Evolutionary conservation across 2,797 vertebrate genomes (phyloP).

Genomic region (Lemur catta): DNA sequence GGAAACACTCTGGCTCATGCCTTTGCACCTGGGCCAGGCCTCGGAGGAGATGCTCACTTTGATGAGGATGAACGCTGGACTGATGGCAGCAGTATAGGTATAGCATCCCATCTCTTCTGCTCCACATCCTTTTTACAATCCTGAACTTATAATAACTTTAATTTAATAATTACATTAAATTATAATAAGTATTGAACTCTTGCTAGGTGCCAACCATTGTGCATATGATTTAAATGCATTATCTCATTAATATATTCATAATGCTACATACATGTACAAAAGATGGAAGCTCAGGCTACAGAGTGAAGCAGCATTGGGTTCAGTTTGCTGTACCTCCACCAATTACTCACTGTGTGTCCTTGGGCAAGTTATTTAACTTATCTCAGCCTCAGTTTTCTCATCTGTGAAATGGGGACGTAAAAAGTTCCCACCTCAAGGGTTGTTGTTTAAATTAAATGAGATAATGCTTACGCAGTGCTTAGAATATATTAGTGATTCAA

Average conservation of each 20-base stretch:
- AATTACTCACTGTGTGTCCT: neutral
- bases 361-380: neutral
- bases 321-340: neutral
- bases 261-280: neutral
- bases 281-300: neutral
- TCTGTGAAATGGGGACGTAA: neutral
- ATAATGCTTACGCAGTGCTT: neutral
- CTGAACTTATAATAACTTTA: neutral
- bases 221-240: neutral
- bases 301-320: neutral
- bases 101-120: rapidly evolving
- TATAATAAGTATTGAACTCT: neutral
- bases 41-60: slow-evolving; percentile 94
- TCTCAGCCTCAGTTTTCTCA: neutral
- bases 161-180: neutral
- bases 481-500: neutral
- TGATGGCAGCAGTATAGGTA: slow-evolving; percentile 61
- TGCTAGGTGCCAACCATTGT: neutral
- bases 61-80: slow-evolving; percentile 92
- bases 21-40: slow-evolving; percentile 81
- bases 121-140: neutral
- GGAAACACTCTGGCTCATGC: slow-evolving; percentile 89
- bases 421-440: neutral
- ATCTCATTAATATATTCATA: neutral
- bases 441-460: neutral